Evolutionary conservation across 2,797 vertebrate species (phyloP).

Genomic region (Acanthurus lineatus): DNA sequence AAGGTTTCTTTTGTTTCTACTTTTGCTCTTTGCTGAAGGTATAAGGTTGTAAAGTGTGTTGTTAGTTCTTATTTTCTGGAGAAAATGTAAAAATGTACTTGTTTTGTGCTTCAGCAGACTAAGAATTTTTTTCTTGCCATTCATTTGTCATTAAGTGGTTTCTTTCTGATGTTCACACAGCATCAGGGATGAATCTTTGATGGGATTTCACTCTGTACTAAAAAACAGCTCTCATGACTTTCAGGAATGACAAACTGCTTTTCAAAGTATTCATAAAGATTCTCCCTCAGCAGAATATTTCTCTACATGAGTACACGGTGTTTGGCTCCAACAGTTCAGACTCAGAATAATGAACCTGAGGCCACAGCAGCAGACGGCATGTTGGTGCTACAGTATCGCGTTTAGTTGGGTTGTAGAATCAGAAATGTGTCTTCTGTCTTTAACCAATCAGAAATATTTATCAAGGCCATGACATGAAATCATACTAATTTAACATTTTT

Average conservation of each 20-base stretch:
- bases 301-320: background rate
- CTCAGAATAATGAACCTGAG: background rate
- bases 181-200: background rate
- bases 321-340: background rate
- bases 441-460: background rate
- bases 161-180: background rate
- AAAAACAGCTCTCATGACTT: background rate
- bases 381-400: background rate
- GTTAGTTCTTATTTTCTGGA: background rate
- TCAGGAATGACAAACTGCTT: background rate
- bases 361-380: background rate
- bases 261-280: background rate
- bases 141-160: background rate
- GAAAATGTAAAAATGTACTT: too few species aligned
- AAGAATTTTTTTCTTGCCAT: background rate
- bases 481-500: background rate
- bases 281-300: constrained; percentile 5
- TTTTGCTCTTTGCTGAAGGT: background rate
- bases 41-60: background rate
- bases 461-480: background rate
- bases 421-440: background rate
- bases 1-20: background rate
- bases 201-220: background rate
- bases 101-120: too few species aligned
- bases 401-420: background rate